Evolutionary conservation across 2,888 invertebrate species (phyloP).

Genomic region (Agrochola circellaris): DNA sequence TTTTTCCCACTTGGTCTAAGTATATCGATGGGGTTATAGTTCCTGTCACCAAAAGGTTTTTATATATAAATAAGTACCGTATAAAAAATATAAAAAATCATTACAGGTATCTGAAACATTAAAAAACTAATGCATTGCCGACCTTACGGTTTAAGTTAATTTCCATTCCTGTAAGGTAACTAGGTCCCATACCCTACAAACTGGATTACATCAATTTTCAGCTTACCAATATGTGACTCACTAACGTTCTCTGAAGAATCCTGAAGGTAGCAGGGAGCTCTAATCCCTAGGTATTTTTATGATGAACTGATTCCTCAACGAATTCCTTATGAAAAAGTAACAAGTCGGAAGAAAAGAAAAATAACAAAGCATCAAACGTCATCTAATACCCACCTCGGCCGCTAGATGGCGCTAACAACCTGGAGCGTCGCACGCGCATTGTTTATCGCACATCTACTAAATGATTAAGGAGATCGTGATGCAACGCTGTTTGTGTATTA

Average conservation of each 20-base stretch:
- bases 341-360: neutral
- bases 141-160: neutral
- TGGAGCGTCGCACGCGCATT: slow-evolving; percentile 41
- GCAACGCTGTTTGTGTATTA: slow-evolving; percentile 37
- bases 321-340: neutral
- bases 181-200: neutral
- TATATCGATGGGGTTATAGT: too few species aligned
- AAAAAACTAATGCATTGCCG: too few species aligned
- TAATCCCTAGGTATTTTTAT: neutral
- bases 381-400: slow-evolving; percentile 15
- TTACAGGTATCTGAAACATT: too few species aligned
- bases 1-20: too few species aligned
- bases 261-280: neutral
- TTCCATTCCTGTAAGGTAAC: too few species aligned
- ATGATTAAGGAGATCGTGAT: slow-evolving; percentile 59
- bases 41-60: too few species aligned
- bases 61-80: too few species aligned
- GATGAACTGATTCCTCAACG: neutral
- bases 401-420: slow-evolving; percentile 61
- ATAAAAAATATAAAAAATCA: too few species aligned
- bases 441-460: slow-evolving; percentile 46
- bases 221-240: too few species aligned
- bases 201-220: neutral
- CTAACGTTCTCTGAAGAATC: neutral
- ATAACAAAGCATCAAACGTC: neutral